Base-by-base conservation (phyloP, 2,113 vertebrate species). In the Actenoides lindsayi region DNA sequence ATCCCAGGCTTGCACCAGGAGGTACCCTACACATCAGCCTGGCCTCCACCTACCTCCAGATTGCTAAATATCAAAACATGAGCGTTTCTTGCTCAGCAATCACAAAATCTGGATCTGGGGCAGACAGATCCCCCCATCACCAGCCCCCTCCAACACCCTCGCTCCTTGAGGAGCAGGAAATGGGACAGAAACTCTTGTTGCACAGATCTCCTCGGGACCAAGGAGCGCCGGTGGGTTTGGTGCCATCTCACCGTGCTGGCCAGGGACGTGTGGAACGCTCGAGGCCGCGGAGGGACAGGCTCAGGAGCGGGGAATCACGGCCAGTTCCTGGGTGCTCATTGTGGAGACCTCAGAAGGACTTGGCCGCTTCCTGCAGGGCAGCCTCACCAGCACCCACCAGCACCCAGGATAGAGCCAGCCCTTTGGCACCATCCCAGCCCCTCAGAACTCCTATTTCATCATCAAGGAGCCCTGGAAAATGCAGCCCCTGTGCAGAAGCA, bases 171-270 rank as follows among this genome's bases (percentile, higher is more conserved):
- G 31, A 62, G 31, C 2, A 7, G 59, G 27, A 33, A 70, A 39
- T 62, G 33, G 30, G 41, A 68, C 35, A 56, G 62, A n/a, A 85
- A 48, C 41, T 27, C 65, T 70, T n/a, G 21, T 50, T 37, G 41
- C 2, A 24, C 0, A 10, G 41, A 25, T 16, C 1, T 3, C 28
- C 27, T 24, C 3, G 7, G 59, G 13, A 17, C 48, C 2, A 4
- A 9, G 53, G 37, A 13, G 27, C 2, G 1, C 9, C 0, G 10
- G 14, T 19, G 48, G 3, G 19, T 51, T 56, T 51, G 54, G 50
- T 1, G 1, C 60, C 1, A 0, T 25, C 4, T 9, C 69, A 11
- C 4, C 5, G 30, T 0, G 1, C 48, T 13, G 48, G 48, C 48
- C 19, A 6, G 56, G 62, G 19, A 25, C 35, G 51, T 8, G 8